Conservation (phyloP, 1,140 invertebrate genomes). For the Pectinophora gossypiella region DNA sequence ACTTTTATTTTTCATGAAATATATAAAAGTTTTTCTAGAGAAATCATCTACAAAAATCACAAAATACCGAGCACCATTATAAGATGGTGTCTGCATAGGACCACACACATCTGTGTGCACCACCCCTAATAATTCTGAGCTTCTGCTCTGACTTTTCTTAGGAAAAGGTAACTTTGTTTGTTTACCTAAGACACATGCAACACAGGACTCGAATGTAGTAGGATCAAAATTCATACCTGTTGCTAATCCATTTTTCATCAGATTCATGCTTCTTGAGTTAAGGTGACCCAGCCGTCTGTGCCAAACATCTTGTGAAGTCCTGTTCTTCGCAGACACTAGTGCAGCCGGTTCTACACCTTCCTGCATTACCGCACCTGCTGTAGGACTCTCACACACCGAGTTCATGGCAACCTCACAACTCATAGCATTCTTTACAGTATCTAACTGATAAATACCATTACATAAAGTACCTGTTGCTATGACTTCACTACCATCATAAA, state of each 20-base stretch:
- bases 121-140: slow-evolving; percentile 3
- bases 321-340: no score
- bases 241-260: slow-evolving; percentile 4
- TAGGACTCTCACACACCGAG: background rate
- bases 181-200: slow-evolving; percentile 21
- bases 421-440: no score
- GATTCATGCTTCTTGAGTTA: slow-evolving; percentile 4
- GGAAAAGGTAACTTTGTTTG: slow-evolving; percentile 19
- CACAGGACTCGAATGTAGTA: slow-evolving; percentile 10
- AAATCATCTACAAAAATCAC: slow-evolving; percentile 46
- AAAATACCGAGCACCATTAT: slow-evolving; percentile 39
- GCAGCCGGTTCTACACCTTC: no score
- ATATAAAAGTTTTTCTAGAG: no score
- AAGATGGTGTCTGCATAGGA: slow-evolving; percentile 32
- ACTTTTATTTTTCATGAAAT: slow-evolving; percentile 24
- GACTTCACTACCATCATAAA: slow-evolving; percentile 1
- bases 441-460: slow-evolving; percentile 6
- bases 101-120: slow-evolving; percentile 18
- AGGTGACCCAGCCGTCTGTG: slow-evolving; percentile 3
- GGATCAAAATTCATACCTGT: slow-evolving; percentile 1
- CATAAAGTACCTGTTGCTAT: slow-evolving; percentile 3
- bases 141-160: slow-evolving; percentile 3
- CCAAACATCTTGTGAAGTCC: slow-evolving; percentile 6
- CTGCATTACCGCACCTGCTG: no score
- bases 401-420: background rate